These are phyloP conservation scores for Chrysotoxum bicinctum DNA, from an alignment of 2,888 invertebrate genomes.

Conservation along the genomic window DNA sequence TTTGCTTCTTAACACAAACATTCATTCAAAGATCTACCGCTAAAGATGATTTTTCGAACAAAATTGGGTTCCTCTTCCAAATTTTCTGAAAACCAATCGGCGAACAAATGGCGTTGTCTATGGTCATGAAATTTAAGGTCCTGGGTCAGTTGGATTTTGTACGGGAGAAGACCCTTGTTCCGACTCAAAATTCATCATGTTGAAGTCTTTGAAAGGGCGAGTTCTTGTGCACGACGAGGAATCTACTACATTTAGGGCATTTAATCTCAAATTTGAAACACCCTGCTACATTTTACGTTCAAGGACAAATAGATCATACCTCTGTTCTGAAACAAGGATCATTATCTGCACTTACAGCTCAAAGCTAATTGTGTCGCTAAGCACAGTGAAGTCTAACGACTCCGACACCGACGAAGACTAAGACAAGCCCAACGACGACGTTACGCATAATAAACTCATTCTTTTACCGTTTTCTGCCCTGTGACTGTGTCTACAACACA, in stretches of 20 bases:
- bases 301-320: not conserved
- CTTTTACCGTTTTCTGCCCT: conserved; percentile 1
- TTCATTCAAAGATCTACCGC: too few species aligned
- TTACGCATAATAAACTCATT: conserved; percentile 63
- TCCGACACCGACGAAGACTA: not conserved
- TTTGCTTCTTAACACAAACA: too few species aligned
- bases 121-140: too few species aligned
- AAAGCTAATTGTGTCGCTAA: conserved; percentile 66
- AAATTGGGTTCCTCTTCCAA: too few species aligned
- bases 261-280: not conserved
- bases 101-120: too few species aligned
- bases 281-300: not conserved
- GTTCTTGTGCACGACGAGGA: too few species aligned
- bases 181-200: too few species aligned
- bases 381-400: conserved; percentile 55
- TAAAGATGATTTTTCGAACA: too few species aligned
- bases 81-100: too few species aligned
- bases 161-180: too few species aligned
- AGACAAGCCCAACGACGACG: not conserved
- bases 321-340: conserved; percentile 1
- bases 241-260: not conserved
- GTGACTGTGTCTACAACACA: conserved; percentile 18
- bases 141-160: too few species aligned
- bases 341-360: conserved; percentile 43
- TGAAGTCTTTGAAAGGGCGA: too few species aligned